Conservation (phyloP, 2,797 vertebrate genomes). For the Valencia hispanica region DNA sequence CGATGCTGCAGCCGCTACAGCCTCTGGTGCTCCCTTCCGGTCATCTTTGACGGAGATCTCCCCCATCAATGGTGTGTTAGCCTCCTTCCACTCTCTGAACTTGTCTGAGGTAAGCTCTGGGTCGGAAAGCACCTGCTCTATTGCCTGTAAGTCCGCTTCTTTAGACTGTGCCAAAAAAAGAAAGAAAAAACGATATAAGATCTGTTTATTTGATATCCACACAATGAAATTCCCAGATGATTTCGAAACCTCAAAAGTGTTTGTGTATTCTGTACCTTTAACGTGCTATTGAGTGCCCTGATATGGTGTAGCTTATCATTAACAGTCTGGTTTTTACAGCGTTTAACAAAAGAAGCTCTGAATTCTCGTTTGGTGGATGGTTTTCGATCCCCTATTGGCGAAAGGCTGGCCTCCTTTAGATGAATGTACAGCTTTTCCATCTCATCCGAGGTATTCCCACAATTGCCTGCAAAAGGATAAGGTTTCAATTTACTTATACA, state of each 20-base stretch:
- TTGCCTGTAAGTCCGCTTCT: slow-evolving; percentile 89
- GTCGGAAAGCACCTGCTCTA: slow-evolving; percentile 89
- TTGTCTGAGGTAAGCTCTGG: slow-evolving; percentile 84
- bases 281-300: slow-evolving; percentile 93
- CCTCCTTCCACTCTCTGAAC: slow-evolving; percentile 92
- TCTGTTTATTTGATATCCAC: neutral
- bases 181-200: neutral
- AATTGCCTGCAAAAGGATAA: slow-evolving; percentile 47
- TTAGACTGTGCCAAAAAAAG: slow-evolving; percentile 83
- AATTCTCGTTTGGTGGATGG: slow-evolving; percentile 94
- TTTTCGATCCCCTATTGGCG: slow-evolving; percentile 92
- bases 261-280: slow-evolving; percentile 86
- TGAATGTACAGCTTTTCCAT: slow-evolving; percentile 96
- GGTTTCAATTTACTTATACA: neutral
- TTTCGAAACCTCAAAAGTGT: neutral
- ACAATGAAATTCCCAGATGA: neutral
- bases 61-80: slow-evolving; percentile 86
- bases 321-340: slow-evolving; percentile 92
- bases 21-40: slow-evolving; percentile 70
- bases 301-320: slow-evolving; percentile 94
- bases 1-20: slow-evolving; percentile 47
- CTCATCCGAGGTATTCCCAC: slow-evolving; percentile 83
- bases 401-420: slow-evolving; percentile 92
- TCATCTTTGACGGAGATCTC: slow-evolving; percentile 83
- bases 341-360: slow-evolving; percentile 93